A percentile compares a stretch with the other conserved stretches of the same genome.
Conservation (phyloP, 2,113 vertebrate genomes). For the Channa argus region DNA sequence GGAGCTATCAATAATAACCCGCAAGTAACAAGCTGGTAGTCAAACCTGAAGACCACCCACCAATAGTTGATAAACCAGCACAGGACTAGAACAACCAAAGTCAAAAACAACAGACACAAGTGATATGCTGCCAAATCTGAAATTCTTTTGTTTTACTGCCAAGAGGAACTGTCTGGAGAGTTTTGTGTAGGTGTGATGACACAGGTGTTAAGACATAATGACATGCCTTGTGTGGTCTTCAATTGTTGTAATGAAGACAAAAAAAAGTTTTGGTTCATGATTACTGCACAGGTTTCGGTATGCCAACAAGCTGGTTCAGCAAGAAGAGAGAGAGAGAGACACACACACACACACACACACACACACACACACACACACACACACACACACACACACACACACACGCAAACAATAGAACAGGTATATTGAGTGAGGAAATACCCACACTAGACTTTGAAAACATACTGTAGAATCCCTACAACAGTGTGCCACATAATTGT, state of each 20-base stretch:
- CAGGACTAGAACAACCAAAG: conserved; percentile 3
- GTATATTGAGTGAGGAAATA: conserved; percentile 38
- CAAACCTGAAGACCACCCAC: conserved; percentile 36
- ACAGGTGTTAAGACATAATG: conserved; percentile 11
- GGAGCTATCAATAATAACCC: conserved; percentile 60
- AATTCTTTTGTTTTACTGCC: not conserved
- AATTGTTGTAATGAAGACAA: not conserved
- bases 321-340: conserved; percentile 25
- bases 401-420: not conserved
- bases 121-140: not conserved
- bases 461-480: conserved; percentile 41
- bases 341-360: too few species aligned
- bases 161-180: conserved; percentile 1
- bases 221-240: not conserved
- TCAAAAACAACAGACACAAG: conserved; percentile 19
- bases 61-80: conserved; percentile 38
- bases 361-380: not conserved
- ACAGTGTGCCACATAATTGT: not conserved
- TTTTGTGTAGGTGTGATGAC: conserved; percentile 13
- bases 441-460: conserved; percentile 15
- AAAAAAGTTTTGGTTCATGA: conserved; percentile 10
- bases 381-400: conserved; percentile 15
- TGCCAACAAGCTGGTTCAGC: conserved; percentile 67
- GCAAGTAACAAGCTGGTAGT: conserved; percentile 58
- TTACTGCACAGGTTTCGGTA: conserved; percentile 37